A percentile compares a stretch with the other conserved stretches of the same genome.
phyloP scores from a whole-genome alignment of 1,140 invertebrate species.

The Atta colombica region DNA sequence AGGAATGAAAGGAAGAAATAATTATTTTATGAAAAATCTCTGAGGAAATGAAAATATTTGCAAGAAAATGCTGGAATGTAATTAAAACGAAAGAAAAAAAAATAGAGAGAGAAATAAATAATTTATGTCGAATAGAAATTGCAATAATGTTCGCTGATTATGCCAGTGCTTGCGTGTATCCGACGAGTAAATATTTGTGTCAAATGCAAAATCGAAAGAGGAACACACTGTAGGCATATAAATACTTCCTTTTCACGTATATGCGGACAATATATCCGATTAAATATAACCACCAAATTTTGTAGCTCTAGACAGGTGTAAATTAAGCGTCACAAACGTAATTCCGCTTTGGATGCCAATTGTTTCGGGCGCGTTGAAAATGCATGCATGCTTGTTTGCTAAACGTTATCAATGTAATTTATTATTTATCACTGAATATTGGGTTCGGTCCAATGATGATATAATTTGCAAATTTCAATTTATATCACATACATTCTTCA shows the following conservation, averaged over 20 bases:
- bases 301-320: conserved; percentile 62
- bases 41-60: neutral
- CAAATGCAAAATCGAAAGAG: conserved; percentile 39
- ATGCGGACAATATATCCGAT: conserved; percentile 35
- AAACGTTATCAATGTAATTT: conserved; percentile 63
- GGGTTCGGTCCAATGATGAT: conserved; percentile 59
- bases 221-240: conserved; percentile 1
- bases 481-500: conserved; percentile 63
- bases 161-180: neutral
- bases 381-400: conserved; percentile 59
- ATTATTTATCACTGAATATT: conserved; percentile 65
- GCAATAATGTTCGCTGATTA: conserved; percentile 24
- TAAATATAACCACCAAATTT: conserved; percentile 62
- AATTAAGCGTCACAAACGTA: conserved; percentile 65
- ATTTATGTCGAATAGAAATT: conserved; percentile 51
- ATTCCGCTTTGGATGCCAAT: conserved; percentile 62
- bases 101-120: neutral
- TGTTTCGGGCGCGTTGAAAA: conserved; percentile 55
- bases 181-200: conserved; percentile 50
- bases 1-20: neutral
- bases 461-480: conserved; percentile 66
- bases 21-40: conserved; percentile 8
- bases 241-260: conserved; percentile 48
- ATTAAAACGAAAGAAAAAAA: neutral
- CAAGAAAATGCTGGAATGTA: neutral